phyloP scores from a whole-genome alignment of 2,113 vertebrate genomes.

The Tiliqua scincoides region DNA sequence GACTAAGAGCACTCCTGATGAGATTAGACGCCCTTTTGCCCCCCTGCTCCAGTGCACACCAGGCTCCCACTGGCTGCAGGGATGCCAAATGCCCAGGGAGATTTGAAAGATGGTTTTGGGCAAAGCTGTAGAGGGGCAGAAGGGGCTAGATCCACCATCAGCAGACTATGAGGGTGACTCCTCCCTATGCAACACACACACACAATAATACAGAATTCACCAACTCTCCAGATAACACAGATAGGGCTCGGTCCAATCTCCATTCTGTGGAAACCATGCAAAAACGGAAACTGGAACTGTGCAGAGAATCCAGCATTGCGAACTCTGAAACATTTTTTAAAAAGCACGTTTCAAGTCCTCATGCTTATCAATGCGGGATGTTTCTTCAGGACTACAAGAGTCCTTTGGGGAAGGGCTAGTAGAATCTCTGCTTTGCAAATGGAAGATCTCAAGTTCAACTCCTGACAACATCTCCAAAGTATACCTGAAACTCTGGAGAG shows the following conservation, averaged over 20 bases:
- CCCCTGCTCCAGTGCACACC: slow-evolving; percentile 79
- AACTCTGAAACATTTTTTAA: too few species aligned
- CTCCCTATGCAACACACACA: not conserved
- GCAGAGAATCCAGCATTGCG: not conserved
- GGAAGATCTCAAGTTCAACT: too few species aligned
- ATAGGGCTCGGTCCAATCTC: not conserved
- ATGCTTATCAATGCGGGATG: not conserved
- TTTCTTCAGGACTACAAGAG: not conserved
- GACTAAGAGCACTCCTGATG: slow-evolving; percentile 86
- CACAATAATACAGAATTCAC: not conserved
- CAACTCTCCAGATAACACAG: not conserved
- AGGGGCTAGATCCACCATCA: not conserved
- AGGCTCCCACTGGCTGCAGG: slow-evolving; percentile 51
- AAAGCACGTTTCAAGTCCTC: not conserved
- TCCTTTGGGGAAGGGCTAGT: not conserved
- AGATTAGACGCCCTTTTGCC: slow-evolving; percentile 81
- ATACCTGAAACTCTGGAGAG: too few species aligned
- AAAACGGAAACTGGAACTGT: not conserved
- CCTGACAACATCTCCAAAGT: too few species aligned
- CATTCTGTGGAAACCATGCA: too few species aligned
- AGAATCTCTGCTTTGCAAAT: too few species aligned
- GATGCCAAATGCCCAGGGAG: slow-evolving; percentile 35
- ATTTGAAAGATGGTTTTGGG: slow-evolving; percentile 16
- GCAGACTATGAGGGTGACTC: not conserved
- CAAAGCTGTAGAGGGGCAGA: slow-evolving; percentile 23